Conservation (phyloP, 2,113 vertebrate species). For the Tupaia tana region DNA sequence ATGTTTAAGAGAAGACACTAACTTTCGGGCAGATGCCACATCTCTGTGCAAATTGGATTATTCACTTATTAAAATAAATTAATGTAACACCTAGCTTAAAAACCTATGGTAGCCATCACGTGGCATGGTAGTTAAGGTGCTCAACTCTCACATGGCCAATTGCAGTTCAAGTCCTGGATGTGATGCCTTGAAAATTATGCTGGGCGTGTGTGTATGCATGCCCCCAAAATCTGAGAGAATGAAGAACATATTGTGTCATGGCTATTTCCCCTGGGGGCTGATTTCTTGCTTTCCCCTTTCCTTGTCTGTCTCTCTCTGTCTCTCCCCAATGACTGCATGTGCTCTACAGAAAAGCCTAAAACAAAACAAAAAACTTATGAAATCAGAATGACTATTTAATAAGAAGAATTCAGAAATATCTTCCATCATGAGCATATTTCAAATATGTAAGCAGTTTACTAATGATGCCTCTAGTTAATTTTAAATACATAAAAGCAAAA, state of each 20-base stretch:
- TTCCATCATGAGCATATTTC: not conserved
- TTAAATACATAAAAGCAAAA: not conserved
- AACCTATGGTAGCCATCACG: not conserved
- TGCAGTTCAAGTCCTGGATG: too few relatives aligned
- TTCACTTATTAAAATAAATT: not conserved
- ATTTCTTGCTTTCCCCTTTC: too few relatives aligned
- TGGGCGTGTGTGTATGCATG: too few relatives aligned
- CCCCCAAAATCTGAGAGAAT: too few relatives aligned
- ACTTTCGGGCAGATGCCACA: not conserved
- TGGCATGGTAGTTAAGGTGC: too few relatives aligned
- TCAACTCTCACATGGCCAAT: too few relatives aligned
- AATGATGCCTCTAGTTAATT: not conserved
- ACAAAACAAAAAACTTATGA: not conserved
- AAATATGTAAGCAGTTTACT: constrained; percentile 1
- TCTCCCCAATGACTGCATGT: too few relatives aligned
- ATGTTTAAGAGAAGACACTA: not conserved
- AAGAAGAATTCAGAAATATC: not conserved
- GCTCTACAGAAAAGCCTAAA: too few relatives aligned
- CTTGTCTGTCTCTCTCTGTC: too few relatives aligned
- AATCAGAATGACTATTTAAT: not conserved
- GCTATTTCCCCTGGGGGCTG: too few relatives aligned
- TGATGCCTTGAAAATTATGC: too few relatives aligned
- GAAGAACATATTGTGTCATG: too few relatives aligned
- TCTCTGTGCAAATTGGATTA: not conserved
- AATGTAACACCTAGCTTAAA: not conserved